phyloP scores from a whole-genome alignment of 2,113 vertebrate genomes.

The Synchiropus splendidus region DNA sequence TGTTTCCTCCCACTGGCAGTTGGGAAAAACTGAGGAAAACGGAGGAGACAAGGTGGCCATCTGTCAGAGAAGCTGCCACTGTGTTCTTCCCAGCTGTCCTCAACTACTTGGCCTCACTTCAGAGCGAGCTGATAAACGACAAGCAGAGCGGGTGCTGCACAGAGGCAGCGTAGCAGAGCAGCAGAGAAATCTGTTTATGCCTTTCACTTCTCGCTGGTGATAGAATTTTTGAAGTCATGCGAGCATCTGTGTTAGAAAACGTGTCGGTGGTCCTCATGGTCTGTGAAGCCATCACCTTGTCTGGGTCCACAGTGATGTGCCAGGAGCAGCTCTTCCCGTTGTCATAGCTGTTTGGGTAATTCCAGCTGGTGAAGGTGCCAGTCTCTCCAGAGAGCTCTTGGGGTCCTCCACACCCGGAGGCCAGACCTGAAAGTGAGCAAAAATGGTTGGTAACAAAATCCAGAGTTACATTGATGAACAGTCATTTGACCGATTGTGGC shows the following conservation, averaged over 20 bases:
- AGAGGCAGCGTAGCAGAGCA: too few relatives aligned
- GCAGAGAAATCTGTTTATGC: too few relatives aligned
- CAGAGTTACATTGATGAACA: too few relatives aligned
- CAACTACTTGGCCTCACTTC: constrained; percentile 34
- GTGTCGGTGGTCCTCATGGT: too few relatives aligned
- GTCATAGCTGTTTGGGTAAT: constrained; percentile 63
- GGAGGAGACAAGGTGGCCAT: constrained; percentile 43
- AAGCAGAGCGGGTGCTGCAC: too few relatives aligned
- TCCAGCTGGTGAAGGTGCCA: constrained; percentile 61
- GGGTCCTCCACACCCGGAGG: constrained; percentile 48
- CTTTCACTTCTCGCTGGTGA: too few relatives aligned
- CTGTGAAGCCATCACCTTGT: constrained; percentile 53
- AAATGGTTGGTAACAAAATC: too few relatives aligned
- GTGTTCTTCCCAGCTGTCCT: constrained; percentile 38
- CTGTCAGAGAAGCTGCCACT: constrained; percentile 32
- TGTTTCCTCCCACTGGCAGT: constrained; percentile 24
- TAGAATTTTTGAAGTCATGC: too few relatives aligned
- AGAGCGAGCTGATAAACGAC: constrained; percentile 17
- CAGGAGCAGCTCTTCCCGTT: constrained; percentile 62
- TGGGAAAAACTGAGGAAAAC: constrained; percentile 30
- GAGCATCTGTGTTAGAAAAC: too few relatives aligned
- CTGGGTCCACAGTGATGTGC: constrained; percentile 62
- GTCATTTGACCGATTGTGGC: too few relatives aligned
- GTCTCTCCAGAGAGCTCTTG: constrained; percentile 46
- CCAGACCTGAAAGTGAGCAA: constrained; percentile 11